These are phyloP conservation scores for Graphium colonna DNA, from an alignment of 2,888 invertebrate species.

Conservation along the genomic window DNA sequence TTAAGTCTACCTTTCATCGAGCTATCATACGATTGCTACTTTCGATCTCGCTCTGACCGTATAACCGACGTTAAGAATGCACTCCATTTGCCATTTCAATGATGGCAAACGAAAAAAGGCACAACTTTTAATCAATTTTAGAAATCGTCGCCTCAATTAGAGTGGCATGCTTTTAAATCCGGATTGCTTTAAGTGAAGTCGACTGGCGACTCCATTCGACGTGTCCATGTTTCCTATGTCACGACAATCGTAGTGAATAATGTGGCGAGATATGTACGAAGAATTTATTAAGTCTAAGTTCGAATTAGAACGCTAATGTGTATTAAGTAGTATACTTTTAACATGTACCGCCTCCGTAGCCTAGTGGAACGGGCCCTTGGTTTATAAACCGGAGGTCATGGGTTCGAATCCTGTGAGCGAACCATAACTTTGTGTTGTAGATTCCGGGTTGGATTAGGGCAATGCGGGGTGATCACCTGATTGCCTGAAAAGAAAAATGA, in stretches of 20 bases:
- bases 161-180: constrained; percentile 5
- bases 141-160: constrained; percentile 2
- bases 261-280: neutral
- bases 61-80: too few relatives aligned
- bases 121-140: constrained; percentile 4
- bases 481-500: too few relatives aligned
- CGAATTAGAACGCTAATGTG: constrained; percentile 13
- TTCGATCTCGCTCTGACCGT: constrained; percentile 62
- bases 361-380: too few relatives aligned
- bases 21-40: constrained; percentile 73
- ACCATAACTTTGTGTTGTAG: too few relatives aligned
- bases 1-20: constrained; percentile 68
- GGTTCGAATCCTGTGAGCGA: too few relatives aligned
- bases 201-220: neutral
- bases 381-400: too few relatives aligned
- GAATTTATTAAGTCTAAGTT: neutral
- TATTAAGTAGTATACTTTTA: too few relatives aligned
- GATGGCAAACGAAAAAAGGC: too few relatives aligned
- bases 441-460: too few relatives aligned
- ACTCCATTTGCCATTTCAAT: too few relatives aligned
- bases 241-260: neutral
- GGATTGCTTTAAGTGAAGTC: neutral
- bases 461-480: too few relatives aligned
- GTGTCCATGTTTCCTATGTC: neutral
- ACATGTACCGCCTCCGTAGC: too few relatives aligned